phyloP scores from a whole-genome alignment of 2,797 vertebrate species.

The Fistularia commersonii region DNA sequence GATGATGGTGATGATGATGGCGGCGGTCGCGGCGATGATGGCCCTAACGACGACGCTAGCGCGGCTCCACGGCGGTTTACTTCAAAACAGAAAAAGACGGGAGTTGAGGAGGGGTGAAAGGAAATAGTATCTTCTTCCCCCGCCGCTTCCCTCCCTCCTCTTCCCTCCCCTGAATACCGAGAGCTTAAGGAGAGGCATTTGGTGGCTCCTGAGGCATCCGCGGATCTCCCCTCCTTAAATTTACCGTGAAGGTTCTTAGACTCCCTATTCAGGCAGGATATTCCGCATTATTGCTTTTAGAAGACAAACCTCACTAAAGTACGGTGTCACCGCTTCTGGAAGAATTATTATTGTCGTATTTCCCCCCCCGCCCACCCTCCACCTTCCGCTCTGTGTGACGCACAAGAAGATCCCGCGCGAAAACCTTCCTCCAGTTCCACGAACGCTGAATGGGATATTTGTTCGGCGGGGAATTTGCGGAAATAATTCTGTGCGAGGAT shows the following conservation, averaged over 20 bases:
- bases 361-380: not conserved
- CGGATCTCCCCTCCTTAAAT: constrained; percentile 86
- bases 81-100: constrained; percentile 79
- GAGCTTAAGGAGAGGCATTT: constrained; percentile 93
- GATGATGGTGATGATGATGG: constrained; percentile 55
- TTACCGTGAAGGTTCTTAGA: constrained; percentile 91
- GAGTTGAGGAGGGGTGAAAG: constrained; percentile 30
- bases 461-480: too few relatives aligned
- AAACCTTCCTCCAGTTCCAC: too few relatives aligned
- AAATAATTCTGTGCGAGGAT: too few relatives aligned
- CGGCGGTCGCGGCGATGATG: constrained; percentile 76
- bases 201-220: constrained; percentile 90
- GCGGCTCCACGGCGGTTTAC: constrained; percentile 88
- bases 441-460: too few relatives aligned
- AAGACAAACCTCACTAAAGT: constrained; percentile 69
- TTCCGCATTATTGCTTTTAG: constrained; percentile 80
- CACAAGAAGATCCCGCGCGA: too few relatives aligned
- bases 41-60: constrained; percentile 73
- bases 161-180: constrained; percentile 80
- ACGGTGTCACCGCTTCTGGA: constrained; percentile 57
- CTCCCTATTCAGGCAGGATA: constrained; percentile 90
- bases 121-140: constrained; percentile 48
- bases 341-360: constrained; percentile 21
- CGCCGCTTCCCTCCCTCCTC: constrained; percentile 20
- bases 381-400: too few relatives aligned